These are phyloP conservation scores for Microcebus murinus DNA, from an alignment of 2,113 vertebrate species.

Conservation along the genomic window DNA sequence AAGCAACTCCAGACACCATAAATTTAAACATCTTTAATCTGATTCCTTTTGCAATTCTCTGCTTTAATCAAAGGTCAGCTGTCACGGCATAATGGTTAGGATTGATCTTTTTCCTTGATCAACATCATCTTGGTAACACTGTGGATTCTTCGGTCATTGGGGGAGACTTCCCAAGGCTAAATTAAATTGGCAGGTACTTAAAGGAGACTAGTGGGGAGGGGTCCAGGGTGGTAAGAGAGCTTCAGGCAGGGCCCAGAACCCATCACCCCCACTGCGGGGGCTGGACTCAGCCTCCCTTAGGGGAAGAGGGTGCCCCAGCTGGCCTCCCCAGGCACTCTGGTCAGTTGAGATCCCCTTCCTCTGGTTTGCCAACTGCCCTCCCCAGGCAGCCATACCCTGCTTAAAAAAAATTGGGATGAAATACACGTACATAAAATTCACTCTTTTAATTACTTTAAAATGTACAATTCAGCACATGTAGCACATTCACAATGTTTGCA, in stretches of 20 bases:
- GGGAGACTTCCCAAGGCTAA: background rate
- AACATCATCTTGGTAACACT: background rate
- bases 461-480: background rate
- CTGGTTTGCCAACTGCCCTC: background rate
- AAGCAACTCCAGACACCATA: background rate
- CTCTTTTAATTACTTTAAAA: background rate
- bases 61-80: constrained; percentile 39
- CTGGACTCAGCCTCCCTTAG: background rate
- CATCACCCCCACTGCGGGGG: background rate
- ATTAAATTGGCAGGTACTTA: background rate
- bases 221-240: background rate
- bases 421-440: background rate
- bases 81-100: fast-evolving
- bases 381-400: background rate
- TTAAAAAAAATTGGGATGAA: background rate
- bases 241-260: background rate
- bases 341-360: background rate
- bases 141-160: background rate
- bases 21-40: background rate
- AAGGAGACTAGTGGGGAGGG: background rate
- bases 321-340: background rate
- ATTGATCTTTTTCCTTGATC: background rate
- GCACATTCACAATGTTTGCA: background rate
- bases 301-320: background rate
- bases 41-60: background rate